A percentile compares a stretch with the other conserved stretches of the same genome.
These are phyloP conservation scores for Hemicordylus capensis DNA, from an alignment of 2,113 vertebrate species.

Conservation along the genomic window DNA sequence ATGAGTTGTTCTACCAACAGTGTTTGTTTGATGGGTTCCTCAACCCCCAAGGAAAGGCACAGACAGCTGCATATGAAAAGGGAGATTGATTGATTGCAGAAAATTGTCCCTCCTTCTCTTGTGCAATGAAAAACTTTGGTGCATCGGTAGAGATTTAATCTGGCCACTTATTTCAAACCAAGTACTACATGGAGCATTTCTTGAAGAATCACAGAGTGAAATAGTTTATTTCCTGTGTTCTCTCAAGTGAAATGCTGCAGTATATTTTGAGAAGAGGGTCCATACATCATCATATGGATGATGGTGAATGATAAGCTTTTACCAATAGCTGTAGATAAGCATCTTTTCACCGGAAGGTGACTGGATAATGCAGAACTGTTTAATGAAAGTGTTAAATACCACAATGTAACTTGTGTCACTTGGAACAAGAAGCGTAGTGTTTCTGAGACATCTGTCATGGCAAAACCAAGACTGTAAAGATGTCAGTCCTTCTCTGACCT, in stretches of 20 bases:
- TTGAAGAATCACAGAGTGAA: background rate
- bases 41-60: too few species aligned
- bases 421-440: slow-evolving; percentile 41
- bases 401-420: slow-evolving; percentile 34
- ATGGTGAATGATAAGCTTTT: background rate
- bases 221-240: background rate
- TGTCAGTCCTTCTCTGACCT: slow-evolving; percentile 32
- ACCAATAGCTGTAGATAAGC: background rate
- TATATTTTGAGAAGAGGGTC: background rate
- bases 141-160: too few species aligned
- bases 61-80: too few species aligned
- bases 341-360: slow-evolving; percentile 37
- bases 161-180: slow-evolving; percentile 20
- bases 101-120: too few species aligned
- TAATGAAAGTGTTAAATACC: slow-evolving; percentile 45
- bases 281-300: slow-evolving; percentile 6
- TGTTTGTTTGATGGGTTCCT: too few species aligned
- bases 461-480: slow-evolving; percentile 36
- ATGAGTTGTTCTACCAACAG: background rate
- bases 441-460: slow-evolving; percentile 44
- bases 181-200: background rate
- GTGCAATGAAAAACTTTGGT: too few species aligned
- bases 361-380: slow-evolving; percentile 41
- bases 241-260: background rate
- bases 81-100: too few species aligned